These are phyloP conservation scores for Pundamilia nyererei DNA, from an alignment of 2,113 vertebrate genomes.

Conservation along the genomic window DNA sequence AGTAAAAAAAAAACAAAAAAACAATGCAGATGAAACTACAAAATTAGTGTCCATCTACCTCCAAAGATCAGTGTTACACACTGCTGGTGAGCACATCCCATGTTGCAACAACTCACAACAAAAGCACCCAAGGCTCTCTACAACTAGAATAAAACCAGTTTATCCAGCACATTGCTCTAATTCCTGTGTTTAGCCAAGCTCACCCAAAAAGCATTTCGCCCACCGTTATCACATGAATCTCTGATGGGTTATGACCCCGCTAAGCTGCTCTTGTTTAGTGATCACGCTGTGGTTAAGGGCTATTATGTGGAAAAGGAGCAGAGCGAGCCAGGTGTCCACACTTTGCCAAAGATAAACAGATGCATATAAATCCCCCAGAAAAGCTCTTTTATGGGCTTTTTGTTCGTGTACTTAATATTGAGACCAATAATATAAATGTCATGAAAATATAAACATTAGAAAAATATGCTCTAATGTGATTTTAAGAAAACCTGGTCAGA, in stretches of 20 bases:
- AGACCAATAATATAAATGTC: neutral
- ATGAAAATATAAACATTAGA: neutral
- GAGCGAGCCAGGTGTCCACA: neutral
- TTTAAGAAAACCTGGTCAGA: neutral
- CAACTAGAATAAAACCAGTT: constrained; percentile 25
- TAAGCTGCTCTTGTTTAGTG: neutral
- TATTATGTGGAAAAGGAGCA: neutral
- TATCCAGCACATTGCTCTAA: constrained; percentile 26
- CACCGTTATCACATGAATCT: neutral
- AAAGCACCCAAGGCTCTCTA: neutral
- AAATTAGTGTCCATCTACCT: neutral
- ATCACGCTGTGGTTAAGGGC: neutral
- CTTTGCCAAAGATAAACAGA: neutral
- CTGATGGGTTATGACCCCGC: neutral
- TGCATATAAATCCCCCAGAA: neutral
- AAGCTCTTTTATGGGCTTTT: neutral
- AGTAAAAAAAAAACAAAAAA: neutral
- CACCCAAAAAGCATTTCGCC: neutral
- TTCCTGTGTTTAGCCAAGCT: constrained; percentile 8
- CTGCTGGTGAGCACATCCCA: neutral
- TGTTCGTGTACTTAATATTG: neutral
- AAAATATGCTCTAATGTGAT: neutral
- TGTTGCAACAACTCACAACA: neutral
- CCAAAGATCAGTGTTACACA: neutral
- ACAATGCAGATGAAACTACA: neutral